Base-by-base conservation (phyloP, 1,140 invertebrate species). In the Latrodectus geometricus region DNA sequence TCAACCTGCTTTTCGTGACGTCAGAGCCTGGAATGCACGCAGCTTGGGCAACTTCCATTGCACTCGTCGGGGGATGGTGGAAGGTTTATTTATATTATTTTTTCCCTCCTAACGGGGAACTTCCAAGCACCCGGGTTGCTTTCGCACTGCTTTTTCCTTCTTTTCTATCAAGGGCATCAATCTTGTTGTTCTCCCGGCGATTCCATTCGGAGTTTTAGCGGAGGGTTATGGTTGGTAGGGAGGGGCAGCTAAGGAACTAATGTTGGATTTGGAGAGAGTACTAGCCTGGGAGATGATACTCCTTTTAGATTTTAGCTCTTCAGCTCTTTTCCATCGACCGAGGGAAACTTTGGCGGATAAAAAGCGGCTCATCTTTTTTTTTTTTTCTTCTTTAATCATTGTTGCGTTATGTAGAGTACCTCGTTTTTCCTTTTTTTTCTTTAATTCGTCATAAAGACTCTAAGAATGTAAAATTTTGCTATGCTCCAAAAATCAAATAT, bases 1-100 rank as follows among this genome's bases (percentile, higher is more conserved):
- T 70, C 65, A 80, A 80, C 78, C 78, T 80, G 78, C 78, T 80
- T 52, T 66, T 49, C 20, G 66, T 80, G 78, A 80, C 78, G 78
- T 80, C 78, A 80, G 11, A 20, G 15, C 14, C 78, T 70, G 78
- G 78, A 80, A 80, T 80, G 78, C 78, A 70, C 78, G 66, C 78
- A 70, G 78, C 12, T 48, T 8, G 68, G 78, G 50, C 66, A n/a
- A 66, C 35, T 68, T 80, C 78, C 78, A 80, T 80, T 80, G 8
- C 20, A 14, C 8, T 49, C 66, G 78, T 20, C 49, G 65, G 66
- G 78, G 78, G 78, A 49, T 20, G 78, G n/a, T 52, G 3, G 49
- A 8, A 54, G 48, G 61, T 66, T 9, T 50, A 12, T 12, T 68
- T 75, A 48, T 48, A 21, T 20, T 56, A 54, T 35, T 76, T 76